Base-by-base conservation (phyloP, 2,113 vertebrate genomes). In the Rutilus rutilus region DNA sequence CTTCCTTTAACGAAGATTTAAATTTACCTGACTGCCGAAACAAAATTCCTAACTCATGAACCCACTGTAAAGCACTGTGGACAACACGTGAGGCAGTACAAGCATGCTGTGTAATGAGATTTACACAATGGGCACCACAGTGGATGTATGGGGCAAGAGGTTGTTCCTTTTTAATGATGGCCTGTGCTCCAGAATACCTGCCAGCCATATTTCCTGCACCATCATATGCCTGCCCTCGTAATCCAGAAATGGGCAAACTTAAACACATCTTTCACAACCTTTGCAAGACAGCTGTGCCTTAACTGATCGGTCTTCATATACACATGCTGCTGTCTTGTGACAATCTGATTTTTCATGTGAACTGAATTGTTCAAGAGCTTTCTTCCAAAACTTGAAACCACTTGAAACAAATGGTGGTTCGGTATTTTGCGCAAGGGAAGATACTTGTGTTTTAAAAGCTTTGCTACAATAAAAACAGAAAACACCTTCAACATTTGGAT, bases 131-230 rank as follows among this genome's bases (percentile, higher is more conserved):
- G 65, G 65, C 30, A 69, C 30, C 65, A 69, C 65, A 36, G 65
- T 69, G 33, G 33, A 71, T 36, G 15, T 71, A 71, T 71, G 33
- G 30, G 65, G 33, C 65, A 69, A 69, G 65, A 69, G 65, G 65
- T 33, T 69, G 65, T 33, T 69, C 17, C 65, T 36, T 36, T 36
- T 36, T 69, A 60, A 60, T 60, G 59, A n/a, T 59, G 21, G 21
- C 21, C 21, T n/a, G 57, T 33, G 30, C 57, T 60, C 57, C 23
- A n/a, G 57, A 60, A 60, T 60, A n/a, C 57, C 57, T 60, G 57
- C 57, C 23, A 60, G 8, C 23, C 57, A 60, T 60, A 60, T 57
- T 57, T 60, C 23, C 57, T 60, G 21, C 23, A n/a, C 23, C 59
- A 60, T 39, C 36, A 39, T 6, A 39, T 39, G 57, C 57, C 21